Evolutionary conservation across 37 sponge, comb jelly and placozoan species (phyloP).

Genomic region (Lycopodina hypogea): DNA sequence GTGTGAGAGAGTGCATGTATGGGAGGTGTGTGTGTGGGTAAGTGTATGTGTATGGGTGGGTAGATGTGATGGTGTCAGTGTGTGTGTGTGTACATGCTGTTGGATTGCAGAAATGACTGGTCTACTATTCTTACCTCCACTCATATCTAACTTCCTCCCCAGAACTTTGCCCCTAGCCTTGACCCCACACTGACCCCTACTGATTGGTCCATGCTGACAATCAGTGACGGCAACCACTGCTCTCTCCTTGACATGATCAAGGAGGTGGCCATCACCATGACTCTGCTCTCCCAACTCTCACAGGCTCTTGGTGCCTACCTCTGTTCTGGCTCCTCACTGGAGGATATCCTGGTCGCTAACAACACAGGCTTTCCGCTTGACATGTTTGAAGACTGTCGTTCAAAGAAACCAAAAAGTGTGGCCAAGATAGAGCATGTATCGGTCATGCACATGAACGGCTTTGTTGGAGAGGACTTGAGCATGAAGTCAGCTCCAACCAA

Average conservation of each 20-base stretch:
- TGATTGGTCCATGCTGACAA: conserved; percentile 22
- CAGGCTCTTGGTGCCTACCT: conserved; percentile 15
- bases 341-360: conserved; percentile 18
- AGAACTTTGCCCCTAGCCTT: neutral
- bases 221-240: conserved; percentile 52
- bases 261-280: neutral
- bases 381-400: conserved; percentile 16
- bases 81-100: neutral
- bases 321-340: conserved; percentile 3
- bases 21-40: neutral
- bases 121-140: no score
- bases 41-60: neutral
- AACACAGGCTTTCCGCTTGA: conserved; percentile 35
- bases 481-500: neutral
- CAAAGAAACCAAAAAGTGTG: conserved; percentile 4
- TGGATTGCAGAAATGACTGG: neutral
- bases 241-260: conserved; percentile 21
- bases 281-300: conserved; percentile 19
- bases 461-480: no score
- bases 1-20: neutral
- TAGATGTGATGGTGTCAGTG: conserved; percentile 17
- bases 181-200: conserved; percentile 6
- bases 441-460: no score
- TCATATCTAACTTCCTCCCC: neutral
- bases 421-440: neutral